Evolutionary conservation across 2,113 vertebrate genomes (phyloP).

Genomic region (Platysteira castanea): DNA sequence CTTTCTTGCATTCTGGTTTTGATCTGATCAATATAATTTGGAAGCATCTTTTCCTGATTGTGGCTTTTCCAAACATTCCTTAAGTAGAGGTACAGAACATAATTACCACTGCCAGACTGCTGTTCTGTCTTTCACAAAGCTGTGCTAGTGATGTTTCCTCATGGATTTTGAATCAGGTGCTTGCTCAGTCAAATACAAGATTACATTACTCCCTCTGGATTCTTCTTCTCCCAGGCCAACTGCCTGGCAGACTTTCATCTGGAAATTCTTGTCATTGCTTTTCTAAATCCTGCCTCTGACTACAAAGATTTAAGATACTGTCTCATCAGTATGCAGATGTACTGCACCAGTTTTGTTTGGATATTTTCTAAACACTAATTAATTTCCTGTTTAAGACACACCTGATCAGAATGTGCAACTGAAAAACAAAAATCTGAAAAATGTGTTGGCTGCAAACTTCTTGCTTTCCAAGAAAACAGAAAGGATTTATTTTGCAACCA

Average conservation of each 20-base stretch:
- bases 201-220: background rate
- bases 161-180: slow-evolving; percentile 1
- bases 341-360: slow-evolving; percentile 2
- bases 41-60: background rate
- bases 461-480: background rate
- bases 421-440: background rate
- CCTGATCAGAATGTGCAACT: background rate
- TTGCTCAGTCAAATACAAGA: background rate
- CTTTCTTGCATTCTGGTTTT: background rate
- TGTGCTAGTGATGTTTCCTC: background rate
- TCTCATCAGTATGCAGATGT: slow-evolving; percentile 32
- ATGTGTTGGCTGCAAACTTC: background rate
- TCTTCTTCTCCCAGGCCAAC: background rate
- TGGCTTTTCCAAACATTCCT: background rate
- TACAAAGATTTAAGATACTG: background rate
- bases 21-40: background rate
- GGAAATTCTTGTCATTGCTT: slow-evolving; percentile 38
- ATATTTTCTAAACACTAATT: slow-evolving; percentile 53
- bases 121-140: background rate
- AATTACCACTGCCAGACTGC: background rate
- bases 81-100: background rate
- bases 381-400: slow-evolving; percentile 30
- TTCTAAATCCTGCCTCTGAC: slow-evolving; percentile 37
- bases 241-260: background rate
- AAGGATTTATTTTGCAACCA: background rate